These are phyloP conservation scores for Tetramorium bicarinatum DNA, from an alignment of 2,888 invertebrate genomes.

Conservation along the genomic window DNA sequence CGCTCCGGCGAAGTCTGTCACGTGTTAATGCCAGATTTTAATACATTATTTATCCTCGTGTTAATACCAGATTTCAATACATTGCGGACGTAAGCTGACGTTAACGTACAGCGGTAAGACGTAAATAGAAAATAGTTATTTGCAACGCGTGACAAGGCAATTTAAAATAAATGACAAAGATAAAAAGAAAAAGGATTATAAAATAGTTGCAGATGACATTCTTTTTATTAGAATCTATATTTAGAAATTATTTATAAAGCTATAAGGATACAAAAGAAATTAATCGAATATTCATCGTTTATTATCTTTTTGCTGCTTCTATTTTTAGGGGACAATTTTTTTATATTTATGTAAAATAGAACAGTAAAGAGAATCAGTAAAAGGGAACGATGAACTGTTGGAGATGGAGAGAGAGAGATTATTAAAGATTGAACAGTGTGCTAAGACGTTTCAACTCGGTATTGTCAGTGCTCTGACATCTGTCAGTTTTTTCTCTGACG, in stretches of 20 bases:
- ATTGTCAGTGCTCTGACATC: constrained; percentile 31
- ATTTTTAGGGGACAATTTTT: neutral
- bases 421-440: neutral
- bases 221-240: neutral
- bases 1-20: neutral
- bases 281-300: neutral
- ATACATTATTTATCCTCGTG: neutral
- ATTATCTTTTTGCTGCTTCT: neutral
- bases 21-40: constrained; percentile 7
- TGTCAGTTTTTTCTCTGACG: constrained; percentile 7
- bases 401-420: neutral
- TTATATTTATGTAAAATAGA: neutral
- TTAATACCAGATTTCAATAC: constrained; percentile 20
- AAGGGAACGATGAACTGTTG: neutral
- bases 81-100: neutral
- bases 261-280: neutral
- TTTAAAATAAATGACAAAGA: neutral
- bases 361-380: neutral
- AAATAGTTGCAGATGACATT: neutral
- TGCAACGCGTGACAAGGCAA: neutral
- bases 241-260: neutral
- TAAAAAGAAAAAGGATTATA: neutral
- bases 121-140: constrained; percentile 23
- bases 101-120: neutral
- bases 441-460: neutral